phyloP scores from a whole-genome alignment of 1,140 invertebrate genomes.

The Zaprionus gabonicus region DNA sequence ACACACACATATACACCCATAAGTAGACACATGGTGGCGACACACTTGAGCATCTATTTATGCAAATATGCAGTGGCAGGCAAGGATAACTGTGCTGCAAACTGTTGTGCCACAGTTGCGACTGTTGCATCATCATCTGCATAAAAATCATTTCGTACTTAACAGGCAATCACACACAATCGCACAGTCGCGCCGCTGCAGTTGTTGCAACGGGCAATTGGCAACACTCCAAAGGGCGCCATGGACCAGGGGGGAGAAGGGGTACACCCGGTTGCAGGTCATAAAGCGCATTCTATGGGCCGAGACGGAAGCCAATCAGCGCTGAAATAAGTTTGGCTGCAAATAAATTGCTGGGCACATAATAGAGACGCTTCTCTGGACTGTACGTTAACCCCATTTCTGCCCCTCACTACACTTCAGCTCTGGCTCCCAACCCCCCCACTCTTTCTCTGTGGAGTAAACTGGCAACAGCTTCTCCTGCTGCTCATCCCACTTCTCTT shows the following conservation, averaged over 20 bases:
- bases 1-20: neutral
- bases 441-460: neutral
- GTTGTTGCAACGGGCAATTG: conserved; percentile 26
- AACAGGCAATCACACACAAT: conserved; percentile 38
- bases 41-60: conserved; percentile 9
- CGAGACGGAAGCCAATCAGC: conserved; percentile 49
- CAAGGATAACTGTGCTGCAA: conserved; percentile 19
- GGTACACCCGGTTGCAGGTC: neutral
- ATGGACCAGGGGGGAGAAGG: too few species aligned
- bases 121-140: conserved; percentile 16
- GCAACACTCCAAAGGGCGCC: conserved; percentile 37
- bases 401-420: neutral
- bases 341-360: conserved; percentile 74
- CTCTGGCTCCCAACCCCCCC: neutral
- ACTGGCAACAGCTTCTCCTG: neutral
- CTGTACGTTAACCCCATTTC: neutral
- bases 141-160: conserved; percentile 50
- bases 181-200: too few species aligned
- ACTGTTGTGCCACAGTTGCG: conserved; percentile 13
- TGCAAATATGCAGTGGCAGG: conserved; percentile 8
- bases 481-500: neutral
- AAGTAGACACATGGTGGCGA: neutral
- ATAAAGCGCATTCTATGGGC: conserved; percentile 36
- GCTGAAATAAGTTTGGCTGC: conserved; percentile 69
- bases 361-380: conserved; percentile 30